phyloP scores from a whole-genome alignment of 2,888 invertebrate genomes.

The Molanna angustata region DNA sequence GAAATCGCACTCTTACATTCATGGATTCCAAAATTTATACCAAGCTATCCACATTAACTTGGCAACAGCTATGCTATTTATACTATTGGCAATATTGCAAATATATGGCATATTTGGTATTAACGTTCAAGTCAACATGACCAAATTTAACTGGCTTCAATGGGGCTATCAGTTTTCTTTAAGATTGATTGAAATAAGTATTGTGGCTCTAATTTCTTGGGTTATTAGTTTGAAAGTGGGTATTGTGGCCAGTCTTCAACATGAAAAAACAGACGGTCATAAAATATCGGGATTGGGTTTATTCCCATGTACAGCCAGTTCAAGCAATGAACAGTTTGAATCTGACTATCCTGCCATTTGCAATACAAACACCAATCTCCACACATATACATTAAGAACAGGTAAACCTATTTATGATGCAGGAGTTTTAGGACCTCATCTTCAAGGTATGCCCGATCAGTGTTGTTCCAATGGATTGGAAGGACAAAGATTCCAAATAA shows the following conservation, averaged over 20 bases:
- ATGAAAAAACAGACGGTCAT: conserved; percentile 67
- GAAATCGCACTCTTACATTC: conserved; percentile 75
- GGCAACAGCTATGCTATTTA: conserved; percentile 80
- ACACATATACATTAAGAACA: conserved; percentile 77
- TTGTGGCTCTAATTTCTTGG: conserved; percentile 82
- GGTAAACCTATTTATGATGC: conserved; percentile 75
- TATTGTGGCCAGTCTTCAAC: conserved; percentile 57
- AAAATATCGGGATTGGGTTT: conserved; percentile 74
- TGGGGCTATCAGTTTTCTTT: conserved; percentile 90
- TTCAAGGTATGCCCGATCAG: conserved; percentile 47
- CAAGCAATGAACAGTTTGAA: conserved; percentile 81
- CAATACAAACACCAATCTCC: conserved; percentile 79
- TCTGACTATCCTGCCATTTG: conserved; percentile 84
- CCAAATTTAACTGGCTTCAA: conserved; percentile 81
- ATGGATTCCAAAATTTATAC: conserved; percentile 76
- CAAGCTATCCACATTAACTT: conserved; percentile 89
- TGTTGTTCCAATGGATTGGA: conserved; percentile 51
- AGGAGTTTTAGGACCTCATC: conserved; percentile 46
- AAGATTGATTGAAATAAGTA: conserved; percentile 81
- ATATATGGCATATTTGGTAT: conserved; percentile 68
- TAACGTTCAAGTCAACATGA: conserved; percentile 53
- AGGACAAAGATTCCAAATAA: conserved; percentile 50
- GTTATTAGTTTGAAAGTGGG: conserved; percentile 74
- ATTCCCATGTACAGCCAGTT: conserved; percentile 78
- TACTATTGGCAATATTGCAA: conserved; percentile 79